These are phyloP conservation scores for Bursaphelenchus okinawaensis DNA, from an alignment of 2,888 invertebrate species.

Conservation along the genomic window DNA sequence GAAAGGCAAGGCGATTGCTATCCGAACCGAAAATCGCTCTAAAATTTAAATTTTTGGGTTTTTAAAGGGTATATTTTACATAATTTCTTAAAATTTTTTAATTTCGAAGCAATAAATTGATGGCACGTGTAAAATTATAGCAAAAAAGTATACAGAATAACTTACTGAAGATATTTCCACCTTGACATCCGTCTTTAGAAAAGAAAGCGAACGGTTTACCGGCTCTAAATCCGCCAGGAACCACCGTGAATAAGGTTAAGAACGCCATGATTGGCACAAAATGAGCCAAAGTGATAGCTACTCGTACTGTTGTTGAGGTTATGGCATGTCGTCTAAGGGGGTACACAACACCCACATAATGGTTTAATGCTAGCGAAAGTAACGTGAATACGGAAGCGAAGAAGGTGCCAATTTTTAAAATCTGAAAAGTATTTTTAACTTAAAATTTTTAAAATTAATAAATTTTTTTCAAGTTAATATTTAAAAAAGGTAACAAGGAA, in stretches of 20 bases:
- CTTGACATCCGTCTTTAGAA: constrained; percentile 36
- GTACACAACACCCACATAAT: constrained; percentile 67
- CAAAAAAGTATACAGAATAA: constrained; percentile 19
- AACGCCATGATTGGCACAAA: constrained; percentile 37
- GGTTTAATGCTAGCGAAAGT: constrained; percentile 67
- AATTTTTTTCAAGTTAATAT: too few relatives aligned
- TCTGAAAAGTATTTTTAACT: constrained; percentile 25
- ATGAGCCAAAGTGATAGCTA: constrained; percentile 37
- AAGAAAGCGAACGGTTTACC: constrained; percentile 46
- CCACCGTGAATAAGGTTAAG: constrained; percentile 36
- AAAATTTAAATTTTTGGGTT: constrained; percentile 18
- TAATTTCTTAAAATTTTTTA: neutral
- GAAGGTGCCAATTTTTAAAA: constrained; percentile 57
- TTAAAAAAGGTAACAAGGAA: too few relatives aligned
- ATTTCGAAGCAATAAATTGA: neutral
- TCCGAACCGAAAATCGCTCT: constrained; percentile 40
- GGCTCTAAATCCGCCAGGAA: constrained; percentile 42
- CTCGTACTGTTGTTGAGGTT: constrained; percentile 27
- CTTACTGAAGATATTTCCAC: constrained; percentile 33
- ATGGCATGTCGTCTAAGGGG: constrained; percentile 61
- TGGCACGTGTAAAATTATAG: neutral
- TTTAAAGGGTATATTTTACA: neutral
- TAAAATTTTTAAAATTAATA: neutral
- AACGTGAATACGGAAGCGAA: constrained; percentile 67
- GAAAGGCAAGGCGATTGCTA: constrained; percentile 42